These are phyloP conservation scores for Mesitornis unicolor DNA, from an alignment of 2,113 vertebrate species.

Conservation along the genomic window DNA sequence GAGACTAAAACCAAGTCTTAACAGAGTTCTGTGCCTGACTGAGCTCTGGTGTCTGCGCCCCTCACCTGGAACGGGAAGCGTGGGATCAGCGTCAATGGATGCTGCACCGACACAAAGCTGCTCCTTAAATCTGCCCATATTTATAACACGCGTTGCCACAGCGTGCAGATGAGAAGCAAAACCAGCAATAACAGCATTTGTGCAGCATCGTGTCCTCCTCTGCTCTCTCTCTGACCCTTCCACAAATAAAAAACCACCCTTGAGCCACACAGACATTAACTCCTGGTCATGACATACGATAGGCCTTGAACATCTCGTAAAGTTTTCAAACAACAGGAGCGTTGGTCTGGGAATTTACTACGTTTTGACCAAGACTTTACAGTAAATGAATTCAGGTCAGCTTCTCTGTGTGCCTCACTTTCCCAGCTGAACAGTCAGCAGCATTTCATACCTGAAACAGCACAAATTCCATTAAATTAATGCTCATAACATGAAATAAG, in stretches of 20 bases:
- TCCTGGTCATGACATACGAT: background rate
- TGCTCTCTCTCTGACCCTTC: background rate
- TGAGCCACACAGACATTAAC: background rate
- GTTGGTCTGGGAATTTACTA: background rate
- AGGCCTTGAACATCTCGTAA: background rate
- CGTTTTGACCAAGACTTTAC: background rate
- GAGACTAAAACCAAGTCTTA: conserved; percentile 42
- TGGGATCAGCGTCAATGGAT: background rate
- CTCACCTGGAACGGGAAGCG: background rate
- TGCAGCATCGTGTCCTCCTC: background rate
- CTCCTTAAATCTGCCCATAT: background rate
- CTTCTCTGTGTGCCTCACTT: background rate
- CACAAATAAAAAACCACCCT: background rate
- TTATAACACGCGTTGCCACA: background rate
- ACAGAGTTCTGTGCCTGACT: conserved; percentile 9
- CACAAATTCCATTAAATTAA: background rate
- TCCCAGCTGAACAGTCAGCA: background rate
- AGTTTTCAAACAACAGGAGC: background rate
- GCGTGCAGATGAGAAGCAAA: background rate
- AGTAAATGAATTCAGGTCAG: background rate
- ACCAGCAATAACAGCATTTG: background rate
- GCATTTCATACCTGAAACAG: background rate
- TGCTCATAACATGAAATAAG: background rate
- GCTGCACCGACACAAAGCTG: background rate
- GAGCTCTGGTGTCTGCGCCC: background rate